Evolutionary conservation across 1,140 invertebrate species (phyloP).

Genomic region (Aradophagus sp.): DNA sequence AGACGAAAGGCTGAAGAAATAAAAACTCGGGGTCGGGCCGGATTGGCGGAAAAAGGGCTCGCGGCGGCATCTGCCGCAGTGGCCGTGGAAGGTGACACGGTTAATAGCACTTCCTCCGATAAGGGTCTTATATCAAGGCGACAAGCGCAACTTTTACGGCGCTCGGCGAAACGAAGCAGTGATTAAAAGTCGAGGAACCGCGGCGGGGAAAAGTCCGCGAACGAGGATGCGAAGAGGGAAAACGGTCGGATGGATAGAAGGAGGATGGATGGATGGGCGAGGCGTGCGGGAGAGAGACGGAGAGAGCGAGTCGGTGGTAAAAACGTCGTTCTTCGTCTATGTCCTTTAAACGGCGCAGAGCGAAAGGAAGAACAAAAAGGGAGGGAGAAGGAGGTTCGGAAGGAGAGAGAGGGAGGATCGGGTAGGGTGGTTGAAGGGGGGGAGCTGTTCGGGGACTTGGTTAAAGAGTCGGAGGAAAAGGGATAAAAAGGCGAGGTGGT

Average conservation of each 20-base stretch:
- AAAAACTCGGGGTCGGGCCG: neutral
- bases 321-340: neutral
- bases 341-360: neutral
- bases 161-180: conserved; percentile 38
- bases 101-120: conserved; percentile 53
- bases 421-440: conserved; percentile 2
- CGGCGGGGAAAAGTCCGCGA: neutral
- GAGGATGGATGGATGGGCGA: conserved; percentile 2
- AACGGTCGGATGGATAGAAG: no score
- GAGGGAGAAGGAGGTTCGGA: conserved; percentile 3
- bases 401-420: neutral
- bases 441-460: conserved; percentile 19
- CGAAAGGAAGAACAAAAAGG: neutral
- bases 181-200: conserved; percentile 53
- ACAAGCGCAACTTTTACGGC: conserved; percentile 49
- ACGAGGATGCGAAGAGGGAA: no score
- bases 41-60: conserved; percentile 5
- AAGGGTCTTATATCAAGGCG: conserved; percentile 49
- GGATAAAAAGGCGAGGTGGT: conserved; percentile 45
- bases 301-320: neutral
- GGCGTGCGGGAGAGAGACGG: conserved; percentile 7
- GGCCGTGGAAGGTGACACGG: conserved; percentile 44
- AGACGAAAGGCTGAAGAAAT: no score
- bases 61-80: conserved; percentile 29
- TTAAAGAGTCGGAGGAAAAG: conserved; percentile 38